These are phyloP conservation scores for rabbit (Oryctolagus cuniculus) DNA, from an alignment of 2,113 vertebrate species.

Conservation along the genomic window mOryCun1.1 NC_091440.1:111539001-111539500, in stretches of 20 bases:
- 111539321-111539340: not conserved
- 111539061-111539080: not conserved
- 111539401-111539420: not conserved
- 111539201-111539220: not conserved
- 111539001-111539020: not conserved
- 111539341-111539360: not conserved
- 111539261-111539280: not conserved
- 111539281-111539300: not conserved
- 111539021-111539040: not conserved
- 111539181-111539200: not conserved
- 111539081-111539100: not conserved
- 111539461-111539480: slow-evolving; percentile 13
- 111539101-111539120: not conserved
- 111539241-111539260: not conserved
- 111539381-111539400: not conserved
- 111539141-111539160: not conserved
- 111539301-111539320: slow-evolving; percentile 4
- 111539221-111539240: not conserved
- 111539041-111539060: not conserved
- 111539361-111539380: not conserved
- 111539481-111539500: not conserved
- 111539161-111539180: not conserved
- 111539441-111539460: not conserved
- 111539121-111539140: not conserved
- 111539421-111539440: not conserved